These are phyloP conservation scores for Tetranychus truncatus DNA, from an alignment of 2,888 invertebrate genomes.

Conservation along the genomic window DNA sequence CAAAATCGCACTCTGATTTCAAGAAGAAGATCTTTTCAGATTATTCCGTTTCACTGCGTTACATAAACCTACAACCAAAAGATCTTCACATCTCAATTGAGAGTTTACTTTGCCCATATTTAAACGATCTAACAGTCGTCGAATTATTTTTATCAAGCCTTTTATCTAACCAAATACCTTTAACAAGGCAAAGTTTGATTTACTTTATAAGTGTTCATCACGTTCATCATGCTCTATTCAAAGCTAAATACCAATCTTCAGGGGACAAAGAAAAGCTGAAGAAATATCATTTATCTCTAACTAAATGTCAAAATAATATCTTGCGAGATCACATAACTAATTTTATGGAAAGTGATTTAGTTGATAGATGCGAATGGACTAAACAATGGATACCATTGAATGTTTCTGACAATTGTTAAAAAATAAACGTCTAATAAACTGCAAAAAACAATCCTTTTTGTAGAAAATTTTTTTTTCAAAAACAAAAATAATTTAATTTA, in stretches of 20 bases:
- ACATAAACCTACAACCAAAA: neutral
- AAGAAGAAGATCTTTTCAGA: constrained; percentile 3
- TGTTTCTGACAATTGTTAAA: no score
- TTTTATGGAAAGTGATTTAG: neutral
- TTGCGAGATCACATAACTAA: neutral
- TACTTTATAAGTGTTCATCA: neutral
- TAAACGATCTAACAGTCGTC: neutral
- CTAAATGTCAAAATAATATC: neutral
- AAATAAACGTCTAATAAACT: no score
- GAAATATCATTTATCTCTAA: neutral
- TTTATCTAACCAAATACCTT: neutral
- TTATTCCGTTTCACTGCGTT: neutral
- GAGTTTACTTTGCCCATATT: neutral
- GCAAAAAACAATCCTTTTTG: no score
- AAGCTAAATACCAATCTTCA: neutral
- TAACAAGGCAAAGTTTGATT: neutral
- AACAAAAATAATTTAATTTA: constrained; percentile 1
- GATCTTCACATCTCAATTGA: neutral
- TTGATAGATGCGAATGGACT: neutral
- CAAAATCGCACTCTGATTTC: neutral
- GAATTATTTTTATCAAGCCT: neutral
- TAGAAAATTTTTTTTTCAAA: neutral
- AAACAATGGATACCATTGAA: neutral
- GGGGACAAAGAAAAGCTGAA: neutral
- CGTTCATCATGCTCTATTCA: neutral